Evolutionary conservation across 2,113 vertebrate species (phyloP), one percentile per base, ranked within the genome.

Genomic region (Thinocorus orbignyianus): DNA sequence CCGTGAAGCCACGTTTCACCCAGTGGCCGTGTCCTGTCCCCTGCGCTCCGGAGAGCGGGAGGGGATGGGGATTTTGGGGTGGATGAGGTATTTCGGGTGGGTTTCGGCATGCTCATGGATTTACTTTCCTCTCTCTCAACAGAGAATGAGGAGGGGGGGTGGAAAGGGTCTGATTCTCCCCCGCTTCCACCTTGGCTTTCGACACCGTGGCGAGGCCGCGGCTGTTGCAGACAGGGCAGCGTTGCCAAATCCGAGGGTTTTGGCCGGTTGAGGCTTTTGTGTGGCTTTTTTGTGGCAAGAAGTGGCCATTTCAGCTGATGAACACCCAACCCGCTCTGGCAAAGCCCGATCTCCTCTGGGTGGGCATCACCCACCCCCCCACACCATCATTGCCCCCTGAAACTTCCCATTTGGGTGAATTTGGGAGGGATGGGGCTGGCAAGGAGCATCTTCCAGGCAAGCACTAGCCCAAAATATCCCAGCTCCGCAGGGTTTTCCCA

Each of bases 401-500:
- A 62, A 57, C 64, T 68, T 81, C 78, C 49, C 78, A 57, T 57
- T 81, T 46, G 20, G 26, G 41, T 11, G 16, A 24, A 31, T 17
- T 35, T 31, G 19, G 78, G 17, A 46, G 79, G 58, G 35, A 55
- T 3, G 0, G 31, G n/a, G 64, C 11, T 6, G 19, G 13, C 25
- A 15, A 51, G 69, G 64, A 81, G 23, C 54, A 11, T 19, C 72
- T 49, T 24, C 31, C 9, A 24, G 49, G 37, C 24, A n/a, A 62
- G 18, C 8, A 23, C 35, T 42, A 70, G 2, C 60, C 35, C 44
- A 0, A 55, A 60, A 44, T 19, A 31, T 4, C 13, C 2, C 55
- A 60, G n/a, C 48, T 19, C 33, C 1, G 0, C 0, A 2, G 60
- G 64, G 24, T 22, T 41, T 4, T 19, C 42, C 13, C 2, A 2